Percentiles rank a stretch among this genome's conserved stretches.
phyloP scores from a whole-genome alignment of 2,888 invertebrate species.

The Esperia sulphurella region DNA sequence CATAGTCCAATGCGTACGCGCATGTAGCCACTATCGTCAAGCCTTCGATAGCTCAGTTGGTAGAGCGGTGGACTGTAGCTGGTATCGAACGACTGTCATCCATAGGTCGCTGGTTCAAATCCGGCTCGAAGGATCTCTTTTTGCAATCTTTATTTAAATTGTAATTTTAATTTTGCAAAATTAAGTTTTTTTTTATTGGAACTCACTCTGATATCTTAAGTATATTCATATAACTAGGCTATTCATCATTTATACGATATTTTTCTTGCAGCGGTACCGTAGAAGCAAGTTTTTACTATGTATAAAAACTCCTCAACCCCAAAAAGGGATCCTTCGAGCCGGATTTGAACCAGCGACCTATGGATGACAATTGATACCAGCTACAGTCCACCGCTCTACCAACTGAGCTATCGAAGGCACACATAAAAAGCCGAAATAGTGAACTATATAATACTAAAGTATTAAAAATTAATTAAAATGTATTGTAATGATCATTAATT shows the following conservation, averaged over 20 bases:
- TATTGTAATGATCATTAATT: neutral
- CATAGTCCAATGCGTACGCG: neutral
- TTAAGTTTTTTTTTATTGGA: no score
- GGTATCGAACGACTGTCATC: constrained; percentile 52
- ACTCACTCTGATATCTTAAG: no score
- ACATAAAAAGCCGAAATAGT: neutral
- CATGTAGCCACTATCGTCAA: constrained; percentile 2
- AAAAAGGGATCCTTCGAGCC: constrained; percentile 61
- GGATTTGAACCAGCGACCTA: constrained; percentile 80
- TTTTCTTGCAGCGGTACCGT: no score
- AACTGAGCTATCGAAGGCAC: constrained; percentile 67
- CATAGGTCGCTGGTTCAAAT: constrained; percentile 82
- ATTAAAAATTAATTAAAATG: neutral
- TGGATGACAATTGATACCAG: constrained; percentile 55
- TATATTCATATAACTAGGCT: no score
- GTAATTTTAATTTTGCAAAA: no score
- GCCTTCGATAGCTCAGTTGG: constrained; percentile 80
- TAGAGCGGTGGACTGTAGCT: constrained; percentile 73
- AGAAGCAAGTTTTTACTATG: no score
- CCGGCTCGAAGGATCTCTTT: constrained; percentile 76
- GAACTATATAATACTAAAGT: neutral
- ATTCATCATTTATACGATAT: no score
- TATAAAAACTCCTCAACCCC: no score
- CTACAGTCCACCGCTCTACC: constrained; percentile 71
- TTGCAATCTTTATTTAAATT: constrained; percentile 5